phyloP scores from a whole-genome alignment of 2,113 vertebrate genomes.

The Thunnus maccoyii region DNA sequence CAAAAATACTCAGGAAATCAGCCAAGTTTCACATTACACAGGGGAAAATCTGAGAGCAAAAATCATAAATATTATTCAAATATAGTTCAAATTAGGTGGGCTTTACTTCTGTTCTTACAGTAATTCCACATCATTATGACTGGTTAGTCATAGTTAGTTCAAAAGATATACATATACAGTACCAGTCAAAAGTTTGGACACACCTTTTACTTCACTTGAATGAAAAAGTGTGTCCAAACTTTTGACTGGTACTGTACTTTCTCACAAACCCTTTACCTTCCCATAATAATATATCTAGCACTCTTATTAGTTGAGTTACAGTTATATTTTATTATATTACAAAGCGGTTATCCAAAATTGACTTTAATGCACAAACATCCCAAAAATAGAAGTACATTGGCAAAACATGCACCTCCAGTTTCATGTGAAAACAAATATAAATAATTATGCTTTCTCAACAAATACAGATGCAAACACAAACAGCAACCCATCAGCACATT shows the following conservation, averaged over 20 bases:
- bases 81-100: neutral
- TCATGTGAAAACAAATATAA: neutral
- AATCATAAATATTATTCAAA: neutral
- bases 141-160: no score
- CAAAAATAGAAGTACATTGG: no score
- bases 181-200: no score
- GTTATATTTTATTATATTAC: neutral
- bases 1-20: neutral
- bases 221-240: no score
- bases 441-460: neutral
- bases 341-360: neutral
- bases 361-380: neutral
- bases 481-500: neutral
- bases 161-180: no score
- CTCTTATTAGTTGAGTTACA: neutral
- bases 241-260: no score
- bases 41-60: neutral
- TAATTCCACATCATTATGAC: no score
- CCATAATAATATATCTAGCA: no score
- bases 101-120: neutral
- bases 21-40: neutral
- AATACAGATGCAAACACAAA: conserved; percentile 4
- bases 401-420: no score
- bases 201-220: no score
- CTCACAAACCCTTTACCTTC: no score